Evolutionary conservation across 2,888 invertebrate genomes (phyloP), one percentile per base, ranked within the genome.

Genomic region (Chrysotoxum bicinctum): DNA sequence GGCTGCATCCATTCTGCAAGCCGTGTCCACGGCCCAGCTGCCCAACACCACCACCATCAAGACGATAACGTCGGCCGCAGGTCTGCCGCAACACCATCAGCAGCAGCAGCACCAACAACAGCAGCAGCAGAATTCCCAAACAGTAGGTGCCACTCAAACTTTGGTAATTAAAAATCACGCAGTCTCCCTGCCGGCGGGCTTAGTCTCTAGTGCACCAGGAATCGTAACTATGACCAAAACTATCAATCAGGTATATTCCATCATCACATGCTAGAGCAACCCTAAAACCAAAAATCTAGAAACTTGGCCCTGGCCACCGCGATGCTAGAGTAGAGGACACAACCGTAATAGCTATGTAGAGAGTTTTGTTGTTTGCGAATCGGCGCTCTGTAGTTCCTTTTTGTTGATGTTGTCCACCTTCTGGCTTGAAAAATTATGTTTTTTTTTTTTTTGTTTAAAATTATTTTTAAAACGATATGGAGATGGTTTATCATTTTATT

Each of bases 151-250:
- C 88, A 91, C 92, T 88, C 91, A 92, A 91, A 92, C 92, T 88
- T 90, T 92, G 91, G 92, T 92, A 90, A 92, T 92, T 89, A 92
- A 92, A 90, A 91, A 91, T 90, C 91, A 92, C 90, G 91, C 91
- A 89, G 92, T 92, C 89, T 94, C 95, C 87, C 93, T 93, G 88
- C 92, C 92, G 90, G 91, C 92, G 89, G 91, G 91, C 89, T 90
- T 92, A 89, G 93, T 93, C 87, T 92, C 94, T 87, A 91, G 92
- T 90, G 93, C 94, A 90, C 93, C 94, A 87, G 94, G 94, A 91
- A 94, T 94, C 87, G 94, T 95, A 93, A 94, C 94, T 87, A 92
- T 95, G 90, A 94, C 94, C 89, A 95, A 95, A 92, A 90, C 92
- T 89, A 90, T 92, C 88, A 91, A 91, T 90, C 92, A 92, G 92